These are phyloP conservation scores for Nothobranchius kuhntae DNA, from an alignment of 2,113 vertebrate genomes.

Conservation along the genomic window DNA sequence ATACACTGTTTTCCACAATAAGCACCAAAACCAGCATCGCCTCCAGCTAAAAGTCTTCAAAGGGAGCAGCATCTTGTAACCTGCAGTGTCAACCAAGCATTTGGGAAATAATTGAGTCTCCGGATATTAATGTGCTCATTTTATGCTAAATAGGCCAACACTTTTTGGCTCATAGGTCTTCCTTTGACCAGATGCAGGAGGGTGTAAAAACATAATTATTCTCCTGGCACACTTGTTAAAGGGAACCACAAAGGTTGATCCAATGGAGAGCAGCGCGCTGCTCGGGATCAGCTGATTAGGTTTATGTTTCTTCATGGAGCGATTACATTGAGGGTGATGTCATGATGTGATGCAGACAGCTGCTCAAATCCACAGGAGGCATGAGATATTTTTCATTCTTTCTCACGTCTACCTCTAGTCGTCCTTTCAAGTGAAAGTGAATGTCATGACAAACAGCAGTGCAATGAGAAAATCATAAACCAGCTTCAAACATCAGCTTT, in stretches of 20 bases:
- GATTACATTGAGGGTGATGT: conserved; percentile 3
- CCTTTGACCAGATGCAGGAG: conserved; percentile 63
- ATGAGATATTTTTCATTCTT: background rate
- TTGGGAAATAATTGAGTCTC: conserved; percentile 74
- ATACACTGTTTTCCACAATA: conserved; percentile 42
- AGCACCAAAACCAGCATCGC: conserved; percentile 18
- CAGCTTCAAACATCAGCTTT: conserved; percentile 11
- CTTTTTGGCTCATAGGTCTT: conserved; percentile 61
- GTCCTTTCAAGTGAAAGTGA: conserved; percentile 23
- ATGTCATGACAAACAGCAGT: conserved; percentile 10
- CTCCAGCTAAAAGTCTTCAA: conserved; percentile 58
- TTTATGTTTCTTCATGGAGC: background rate
- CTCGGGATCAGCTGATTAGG: conserved; percentile 29
- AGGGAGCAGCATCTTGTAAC: conserved; percentile 49
- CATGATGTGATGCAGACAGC: background rate
- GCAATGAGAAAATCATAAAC: conserved; percentile 56
- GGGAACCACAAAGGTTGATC: conserved; percentile 48
- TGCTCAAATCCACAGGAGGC: background rate
- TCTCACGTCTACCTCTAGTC: conserved; percentile 10
- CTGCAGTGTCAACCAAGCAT: conserved; percentile 61
- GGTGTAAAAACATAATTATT: conserved; percentile 64
- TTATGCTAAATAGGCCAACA: conserved; percentile 69
- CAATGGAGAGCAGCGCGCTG: conserved; percentile 28
- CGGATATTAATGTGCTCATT: conserved; percentile 60
- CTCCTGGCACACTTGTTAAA: conserved; percentile 56